These are phyloP conservation scores for Cossypha polioptera DNA, from an alignment of 2,797 vertebrate genomes.

Conservation along the genomic window DNA sequence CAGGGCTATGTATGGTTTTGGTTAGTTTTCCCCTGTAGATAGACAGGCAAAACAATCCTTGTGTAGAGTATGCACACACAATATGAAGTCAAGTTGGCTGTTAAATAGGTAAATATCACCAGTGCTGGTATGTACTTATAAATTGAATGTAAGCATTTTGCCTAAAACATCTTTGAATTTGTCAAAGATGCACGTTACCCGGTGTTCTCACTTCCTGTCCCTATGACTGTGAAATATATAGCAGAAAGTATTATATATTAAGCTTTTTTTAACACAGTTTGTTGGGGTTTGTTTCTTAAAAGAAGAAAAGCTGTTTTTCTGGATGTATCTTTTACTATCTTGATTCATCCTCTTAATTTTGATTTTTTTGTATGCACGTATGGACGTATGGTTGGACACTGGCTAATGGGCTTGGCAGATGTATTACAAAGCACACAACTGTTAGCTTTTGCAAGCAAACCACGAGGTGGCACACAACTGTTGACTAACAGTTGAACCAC, in stretches of 20 bases:
- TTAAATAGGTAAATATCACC: neutral
- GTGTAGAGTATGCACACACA: neutral
- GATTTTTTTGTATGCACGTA: rapidly evolving
- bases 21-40: neutral
- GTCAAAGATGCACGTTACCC: neutral
- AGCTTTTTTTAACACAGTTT: neutral
- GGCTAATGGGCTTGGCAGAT: neutral
- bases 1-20: constrained; percentile 27
- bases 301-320: neutral
- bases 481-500: neutral
- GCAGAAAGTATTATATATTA: neutral
- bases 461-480: constrained; percentile 5
- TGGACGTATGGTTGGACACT: neutral
- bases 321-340: neutral
- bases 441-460: neutral
- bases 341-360: neutral
- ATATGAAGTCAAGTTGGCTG: constrained; percentile 59
- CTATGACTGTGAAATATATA: neutral
- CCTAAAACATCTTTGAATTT: neutral
- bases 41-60: neutral
- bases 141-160: constrained; percentile 9
- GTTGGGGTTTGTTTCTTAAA: neutral
- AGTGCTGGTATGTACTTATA: neutral
- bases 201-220: neutral
- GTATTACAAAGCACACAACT: neutral